These are phyloP conservation scores for Sinonovacula constricta DNA, from an alignment of 1,140 invertebrate species.

Conservation along the genomic window DNA sequence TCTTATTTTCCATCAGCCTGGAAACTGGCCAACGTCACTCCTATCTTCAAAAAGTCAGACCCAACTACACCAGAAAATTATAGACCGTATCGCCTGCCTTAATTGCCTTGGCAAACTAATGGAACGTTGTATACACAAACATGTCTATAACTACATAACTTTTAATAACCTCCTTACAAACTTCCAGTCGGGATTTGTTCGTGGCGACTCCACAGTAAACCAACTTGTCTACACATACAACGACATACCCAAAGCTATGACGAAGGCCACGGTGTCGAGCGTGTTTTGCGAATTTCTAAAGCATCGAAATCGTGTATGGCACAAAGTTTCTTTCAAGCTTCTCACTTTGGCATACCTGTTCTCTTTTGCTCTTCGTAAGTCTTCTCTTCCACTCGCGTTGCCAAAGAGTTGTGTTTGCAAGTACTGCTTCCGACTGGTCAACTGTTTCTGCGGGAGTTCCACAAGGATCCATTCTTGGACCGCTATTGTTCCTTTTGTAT, in stretches of 20 bases:
- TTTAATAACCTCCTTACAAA: background rate
- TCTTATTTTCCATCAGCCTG: conserved; percentile 3
- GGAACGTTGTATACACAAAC: conserved; percentile 22
- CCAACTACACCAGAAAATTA: conserved; percentile 10
- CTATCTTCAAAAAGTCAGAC: conserved; percentile 19
- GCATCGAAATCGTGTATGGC: background rate
- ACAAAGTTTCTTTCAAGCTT: background rate
- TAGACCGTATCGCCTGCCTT: conserved; percentile 12
- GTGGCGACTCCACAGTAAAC: conserved; percentile 17
- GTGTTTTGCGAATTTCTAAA: background rate
- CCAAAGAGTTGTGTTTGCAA: background rate
- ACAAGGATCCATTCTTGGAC: no score
- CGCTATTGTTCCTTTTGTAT: no score
- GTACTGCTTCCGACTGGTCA: no score
- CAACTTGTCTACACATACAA: conserved; percentile 15
- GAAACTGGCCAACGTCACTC: conserved; percentile 21
- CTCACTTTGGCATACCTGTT: background rate
- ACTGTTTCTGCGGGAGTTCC: no score
- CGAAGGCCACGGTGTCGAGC: background rate
- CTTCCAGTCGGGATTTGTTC: conserved; percentile 25
- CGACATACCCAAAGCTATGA: background rate
- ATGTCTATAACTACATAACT: conserved; percentile 17
- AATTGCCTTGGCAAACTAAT: conserved; percentile 30
- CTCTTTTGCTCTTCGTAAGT: background rate
- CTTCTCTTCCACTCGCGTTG: background rate